phyloP scores from a whole-genome alignment of 2,888 invertebrate genomes.

The Amorpha juglandis region DNA sequence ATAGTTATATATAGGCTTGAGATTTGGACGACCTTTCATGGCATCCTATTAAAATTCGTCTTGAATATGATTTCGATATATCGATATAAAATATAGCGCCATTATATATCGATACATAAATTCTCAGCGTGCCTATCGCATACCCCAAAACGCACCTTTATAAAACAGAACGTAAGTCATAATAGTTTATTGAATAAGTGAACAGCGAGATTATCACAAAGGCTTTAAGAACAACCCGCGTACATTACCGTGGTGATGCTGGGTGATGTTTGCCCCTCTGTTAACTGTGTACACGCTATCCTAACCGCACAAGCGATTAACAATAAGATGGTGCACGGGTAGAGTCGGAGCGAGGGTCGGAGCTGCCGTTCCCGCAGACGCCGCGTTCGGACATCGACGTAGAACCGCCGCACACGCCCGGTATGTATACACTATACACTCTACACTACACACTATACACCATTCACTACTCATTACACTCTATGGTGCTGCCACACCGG shows the following conservation, averaged over 20 bases:
- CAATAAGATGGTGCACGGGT: slow-evolving; percentile 48
- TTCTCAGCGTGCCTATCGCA: no score
- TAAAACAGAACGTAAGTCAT: no score
- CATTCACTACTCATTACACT: background rate
- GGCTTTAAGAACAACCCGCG: background rate
- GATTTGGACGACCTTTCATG: no score
- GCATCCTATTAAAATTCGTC: no score
- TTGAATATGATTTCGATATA: no score
- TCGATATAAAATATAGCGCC: no score
- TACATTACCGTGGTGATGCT: background rate
- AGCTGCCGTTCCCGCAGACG: slow-evolving; percentile 52
- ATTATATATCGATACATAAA: no score
- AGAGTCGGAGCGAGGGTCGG: slow-evolving; percentile 61
- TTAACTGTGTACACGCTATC: background rate
- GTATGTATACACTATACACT: slow-evolving; percentile 44
- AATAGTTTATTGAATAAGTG: background rate
- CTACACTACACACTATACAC: background rate
- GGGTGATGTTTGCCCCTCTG: background rate
- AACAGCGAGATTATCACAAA: background rate
- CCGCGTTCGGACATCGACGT: slow-evolving; percentile 55
- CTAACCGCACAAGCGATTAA: slow-evolving; percentile 25
- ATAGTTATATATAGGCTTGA: no score
- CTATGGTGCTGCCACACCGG: no score
- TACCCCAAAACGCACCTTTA: no score
- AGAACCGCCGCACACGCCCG: slow-evolving; percentile 72